phyloP scores from a whole-genome alignment of 1,140 invertebrate species.

The Bathynomus jamesi region DNA sequence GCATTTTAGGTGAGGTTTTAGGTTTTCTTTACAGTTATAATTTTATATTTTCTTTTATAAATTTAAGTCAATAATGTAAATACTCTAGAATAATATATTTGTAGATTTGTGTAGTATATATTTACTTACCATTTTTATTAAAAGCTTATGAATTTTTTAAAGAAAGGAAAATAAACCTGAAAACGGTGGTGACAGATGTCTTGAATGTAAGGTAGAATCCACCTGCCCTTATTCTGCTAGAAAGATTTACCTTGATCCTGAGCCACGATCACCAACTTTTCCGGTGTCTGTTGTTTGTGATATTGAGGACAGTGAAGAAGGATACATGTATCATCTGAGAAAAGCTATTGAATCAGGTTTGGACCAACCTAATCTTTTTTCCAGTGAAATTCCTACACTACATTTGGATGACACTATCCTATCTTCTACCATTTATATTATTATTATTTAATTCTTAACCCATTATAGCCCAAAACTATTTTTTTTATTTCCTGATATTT shows the following conservation, averaged over 20 bases:
- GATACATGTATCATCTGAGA: slow-evolving; percentile 14
- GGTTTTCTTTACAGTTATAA: not conserved
- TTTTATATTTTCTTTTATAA: not conserved
- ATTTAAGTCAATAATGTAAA: no score
- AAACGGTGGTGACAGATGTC: slow-evolving; percentile 42
- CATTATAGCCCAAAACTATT: no score
- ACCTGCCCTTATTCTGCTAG: slow-evolving; percentile 48
- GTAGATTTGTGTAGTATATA: no score
- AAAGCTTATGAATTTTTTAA: no score
- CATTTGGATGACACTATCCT: no score
- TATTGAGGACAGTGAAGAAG: slow-evolving; percentile 38
- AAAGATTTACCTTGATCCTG: slow-evolving; percentile 44
- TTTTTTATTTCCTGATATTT: no score
- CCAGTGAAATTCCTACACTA: no score
- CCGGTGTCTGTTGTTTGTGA: slow-evolving; percentile 42
- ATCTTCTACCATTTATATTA: no score
- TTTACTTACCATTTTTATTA: no score
- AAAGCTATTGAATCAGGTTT: slow-evolving; percentile 19
- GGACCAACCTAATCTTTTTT: no score
- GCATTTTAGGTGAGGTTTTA: slow-evolving; percentile 42
- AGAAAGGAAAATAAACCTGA: slow-evolving; percentile 37
- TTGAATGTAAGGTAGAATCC: slow-evolving; percentile 43
- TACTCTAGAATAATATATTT: no score
- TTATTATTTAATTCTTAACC: no score
- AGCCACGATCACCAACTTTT: slow-evolving; percentile 38